Evolutionary conservation across 2,113 vertebrate species (phyloP), one percentile per base, ranked within the genome.

Genomic region (Bombycilla garrulus): DNA sequence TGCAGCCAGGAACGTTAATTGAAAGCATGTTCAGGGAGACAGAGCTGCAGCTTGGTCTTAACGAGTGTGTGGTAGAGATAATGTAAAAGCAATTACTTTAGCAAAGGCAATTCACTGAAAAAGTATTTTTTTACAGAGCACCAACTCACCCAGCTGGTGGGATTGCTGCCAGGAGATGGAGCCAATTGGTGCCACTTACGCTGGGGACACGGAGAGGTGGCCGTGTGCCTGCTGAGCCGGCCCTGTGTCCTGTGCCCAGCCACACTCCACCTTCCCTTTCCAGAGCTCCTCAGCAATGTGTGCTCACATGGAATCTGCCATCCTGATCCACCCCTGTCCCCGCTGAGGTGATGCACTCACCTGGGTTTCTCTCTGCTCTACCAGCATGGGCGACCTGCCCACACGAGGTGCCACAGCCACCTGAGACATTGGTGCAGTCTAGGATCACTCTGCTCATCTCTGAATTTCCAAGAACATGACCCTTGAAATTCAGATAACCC

Each of bases 11-110:
- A 92, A 11, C 57, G 5, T 31, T 79, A 86, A 93, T 42, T 88
- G 94, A 84, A 76, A 92, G 82, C 76, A 83, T 21, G 48, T 61
- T 72, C 83, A 83, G n/a, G 79, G 86, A 88, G n/a, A 65, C 80
- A 72, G 56, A 92, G 33, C 80, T 67, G 65, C n/a, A 90, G 77
- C 60, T 92, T 57, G 77, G 40, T 57, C 85, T 76, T 36, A 83
- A 88, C 23, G 0, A 85, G 65, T 65, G 90, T 86, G 92, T 1
- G 40, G 73, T 15, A 35, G 61, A 95, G 95, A 96, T 95, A 97
- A 95, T 88, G 92, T 42, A 94, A 94, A 96, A 92, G 83, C 90
- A 93, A 96, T 96, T 96, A 93, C 86, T 95, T 96, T 84, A 86
- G 86, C 82, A 81, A 66, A 95, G 69, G 80, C 80, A 88, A 93